These are phyloP conservation scores for Bombus cullumanus DNA, from an alignment of 1,140 invertebrate species.

Conservation along the genomic window DNA sequence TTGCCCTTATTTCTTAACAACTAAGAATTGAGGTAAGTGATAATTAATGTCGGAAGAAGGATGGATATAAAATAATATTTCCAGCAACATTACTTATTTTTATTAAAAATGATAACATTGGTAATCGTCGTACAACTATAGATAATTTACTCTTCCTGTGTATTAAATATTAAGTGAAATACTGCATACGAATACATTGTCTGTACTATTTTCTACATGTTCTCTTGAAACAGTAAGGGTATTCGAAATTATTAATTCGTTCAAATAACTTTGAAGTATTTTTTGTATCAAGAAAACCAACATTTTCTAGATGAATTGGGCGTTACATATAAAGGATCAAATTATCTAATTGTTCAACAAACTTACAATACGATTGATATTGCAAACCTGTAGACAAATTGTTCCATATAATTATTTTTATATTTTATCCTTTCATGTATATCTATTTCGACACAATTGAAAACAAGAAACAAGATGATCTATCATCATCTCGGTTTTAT, in stretches of 20 bases:
- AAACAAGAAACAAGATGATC: not conserved
- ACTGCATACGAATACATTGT: constrained; percentile 73
- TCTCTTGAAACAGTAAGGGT: not conserved
- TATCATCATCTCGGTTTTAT: not conserved
- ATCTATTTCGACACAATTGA: constrained; percentile 3
- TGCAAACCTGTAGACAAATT: constrained; percentile 34
- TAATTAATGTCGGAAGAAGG: not conserved
- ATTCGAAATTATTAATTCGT: not conserved
- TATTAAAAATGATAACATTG: constrained; percentile 70
- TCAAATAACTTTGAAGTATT: not conserved
- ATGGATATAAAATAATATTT: not conserved
- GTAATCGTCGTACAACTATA: constrained; percentile 56
- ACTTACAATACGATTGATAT: not conserved
- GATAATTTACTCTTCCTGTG: constrained; percentile 66
- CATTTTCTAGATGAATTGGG: not conserved
- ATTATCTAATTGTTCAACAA: not conserved
- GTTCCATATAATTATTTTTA: constrained; percentile 24
- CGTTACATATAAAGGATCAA: not conserved
- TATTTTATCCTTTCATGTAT: constrained; percentile 24
- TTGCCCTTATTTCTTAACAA: not conserved
- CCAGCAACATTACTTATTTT: constrained; percentile 61
- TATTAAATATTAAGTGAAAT: constrained; percentile 72
- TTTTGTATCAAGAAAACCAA: not conserved
- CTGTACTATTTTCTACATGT: constrained; percentile 49
- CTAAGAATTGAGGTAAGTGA: constrained; percentile 2